A percentile compares a stretch with the other conserved stretches of the same genome.
Conservation (phyloP, 1,140 invertebrate genomes). For the Pentalonia nigronervosa region DNA sequence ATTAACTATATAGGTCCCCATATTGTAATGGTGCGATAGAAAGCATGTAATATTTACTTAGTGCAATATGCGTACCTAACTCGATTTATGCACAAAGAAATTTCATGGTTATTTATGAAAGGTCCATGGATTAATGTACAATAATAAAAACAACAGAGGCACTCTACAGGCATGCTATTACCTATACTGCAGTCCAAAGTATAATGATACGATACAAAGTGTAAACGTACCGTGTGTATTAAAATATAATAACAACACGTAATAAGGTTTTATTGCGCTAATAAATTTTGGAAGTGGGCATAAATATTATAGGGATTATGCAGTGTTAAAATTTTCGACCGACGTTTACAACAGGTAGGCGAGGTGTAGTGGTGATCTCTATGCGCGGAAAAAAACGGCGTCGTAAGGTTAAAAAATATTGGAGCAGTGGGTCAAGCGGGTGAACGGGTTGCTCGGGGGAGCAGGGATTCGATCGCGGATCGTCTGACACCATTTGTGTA, state of each 20-base stretch:
- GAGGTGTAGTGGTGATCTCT: neutral
- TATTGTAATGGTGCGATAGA: no score
- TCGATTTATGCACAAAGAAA: neutral
- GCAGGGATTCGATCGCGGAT: neutral
- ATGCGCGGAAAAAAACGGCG: neutral
- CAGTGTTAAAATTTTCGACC: neutral
- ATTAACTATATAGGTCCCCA: neutral
- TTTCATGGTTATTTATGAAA: no score
- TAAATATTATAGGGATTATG: neutral
- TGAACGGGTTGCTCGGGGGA: no score
- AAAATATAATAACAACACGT: neutral
- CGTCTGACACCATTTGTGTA: neutral
- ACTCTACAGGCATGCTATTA: neutral
- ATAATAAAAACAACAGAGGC: neutral
- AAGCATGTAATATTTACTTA: neutral
- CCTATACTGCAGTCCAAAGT: neutral
- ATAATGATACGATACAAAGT: neutral
- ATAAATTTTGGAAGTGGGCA: neutral
- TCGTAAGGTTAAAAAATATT: neutral
- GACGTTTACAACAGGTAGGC: neutral
- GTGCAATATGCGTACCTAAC: neutral
- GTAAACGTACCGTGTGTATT: neutral
- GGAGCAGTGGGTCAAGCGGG: neutral
- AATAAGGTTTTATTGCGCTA: neutral
- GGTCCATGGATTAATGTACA: neutral